Evolutionary conservation across 2,797 vertebrate species (phyloP).

Genomic region (Chelidonichthys spinosus): DNA sequence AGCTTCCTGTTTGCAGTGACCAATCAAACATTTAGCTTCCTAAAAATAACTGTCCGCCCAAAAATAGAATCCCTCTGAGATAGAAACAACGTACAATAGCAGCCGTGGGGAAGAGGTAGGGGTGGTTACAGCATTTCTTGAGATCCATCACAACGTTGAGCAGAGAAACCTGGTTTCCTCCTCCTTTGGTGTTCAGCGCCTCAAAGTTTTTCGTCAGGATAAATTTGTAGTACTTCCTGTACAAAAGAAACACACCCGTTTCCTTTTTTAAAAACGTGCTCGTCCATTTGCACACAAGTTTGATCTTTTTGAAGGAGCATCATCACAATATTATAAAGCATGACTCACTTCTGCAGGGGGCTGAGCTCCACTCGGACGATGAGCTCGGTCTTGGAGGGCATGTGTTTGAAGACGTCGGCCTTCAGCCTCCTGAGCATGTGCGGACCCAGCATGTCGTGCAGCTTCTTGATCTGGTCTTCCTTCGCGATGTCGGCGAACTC

Average conservation of each 20-base stretch:
- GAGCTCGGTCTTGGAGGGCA: slow-evolving; percentile 98
- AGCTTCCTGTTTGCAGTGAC: slow-evolving; percentile 88
- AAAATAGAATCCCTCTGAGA: no score
- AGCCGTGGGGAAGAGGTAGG: slow-evolving; percentile 97
- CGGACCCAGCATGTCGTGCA: slow-evolving; percentile 98
- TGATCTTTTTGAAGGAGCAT: not conserved
- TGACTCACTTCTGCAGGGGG: slow-evolving; percentile 96
- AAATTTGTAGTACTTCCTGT: slow-evolving; percentile 98
- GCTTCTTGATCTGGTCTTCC: slow-evolving; percentile 99
- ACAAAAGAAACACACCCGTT: not conserved
- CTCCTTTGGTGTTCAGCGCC: slow-evolving; percentile 95
- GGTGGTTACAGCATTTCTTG: slow-evolving; percentile 99
- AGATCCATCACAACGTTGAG: slow-evolving; percentile 99
- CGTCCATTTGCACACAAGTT: not conserved
- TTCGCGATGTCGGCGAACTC: slow-evolving; percentile 99
- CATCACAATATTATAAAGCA: not conserved
- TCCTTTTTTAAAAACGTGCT: no score
- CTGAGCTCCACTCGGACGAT: slow-evolving; percentile 97
- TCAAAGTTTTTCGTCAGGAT: slow-evolving; percentile 98
- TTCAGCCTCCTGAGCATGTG: slow-evolving; percentile 98
- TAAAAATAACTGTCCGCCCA: no score
- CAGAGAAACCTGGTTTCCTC: slow-evolving; percentile 97
- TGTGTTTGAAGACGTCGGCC: slow-evolving; percentile 99
- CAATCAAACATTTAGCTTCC: not conserved
- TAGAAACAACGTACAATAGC: slow-evolving; percentile 87